phyloP scores from a whole-genome alignment of 1,140 invertebrate species.

The Caligus rogercresseyi region DNA sequence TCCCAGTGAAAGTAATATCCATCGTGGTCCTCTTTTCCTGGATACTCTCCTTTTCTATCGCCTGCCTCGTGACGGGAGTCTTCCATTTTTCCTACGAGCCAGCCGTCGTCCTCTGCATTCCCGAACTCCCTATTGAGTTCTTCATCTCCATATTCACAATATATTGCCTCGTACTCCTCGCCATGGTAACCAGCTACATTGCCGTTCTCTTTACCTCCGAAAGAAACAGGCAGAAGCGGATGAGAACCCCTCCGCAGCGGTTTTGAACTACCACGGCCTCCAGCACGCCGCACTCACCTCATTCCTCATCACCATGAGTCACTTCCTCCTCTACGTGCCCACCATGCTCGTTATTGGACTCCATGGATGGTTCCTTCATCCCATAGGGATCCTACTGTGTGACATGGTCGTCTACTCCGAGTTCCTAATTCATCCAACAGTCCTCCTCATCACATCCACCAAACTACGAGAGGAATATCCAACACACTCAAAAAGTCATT shows the following conservation, averaged over 20 bases:
- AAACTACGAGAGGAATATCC: slow-evolving; percentile 24
- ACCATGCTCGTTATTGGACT: slow-evolving; percentile 27
- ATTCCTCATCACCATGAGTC: slow-evolving; percentile 26
- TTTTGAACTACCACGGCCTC: slow-evolving; percentile 21
- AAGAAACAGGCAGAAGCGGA: slow-evolving; percentile 14
- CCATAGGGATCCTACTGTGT: slow-evolving; percentile 25
- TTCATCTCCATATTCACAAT: slow-evolving; percentile 27
- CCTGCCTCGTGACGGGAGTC: slow-evolving; percentile 23
- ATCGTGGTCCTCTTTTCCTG: slow-evolving; percentile 24
- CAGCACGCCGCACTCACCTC: slow-evolving; percentile 24
- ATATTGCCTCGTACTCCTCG: slow-evolving; percentile 26
- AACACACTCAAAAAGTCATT: slow-evolving; percentile 6
- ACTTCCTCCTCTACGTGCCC: slow-evolving; percentile 26
- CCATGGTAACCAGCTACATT: slow-evolving; percentile 26
- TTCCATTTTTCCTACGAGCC: slow-evolving; percentile 27
- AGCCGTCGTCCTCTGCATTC: slow-evolving; percentile 27
- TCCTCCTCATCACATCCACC: slow-evolving; percentile 25
- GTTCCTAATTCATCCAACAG: slow-evolving; percentile 27
- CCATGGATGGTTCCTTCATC: slow-evolving; percentile 25
- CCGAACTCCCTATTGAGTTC: slow-evolving; percentile 27
- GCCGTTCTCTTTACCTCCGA: slow-evolving; percentile 24
- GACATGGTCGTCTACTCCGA: slow-evolving; percentile 28
- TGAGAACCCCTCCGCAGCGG: neutral
- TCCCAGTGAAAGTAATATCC: slow-evolving; percentile 16
- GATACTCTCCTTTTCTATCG: slow-evolving; percentile 24